phyloP scores from a whole-genome alignment of 2,888 invertebrate species.

The Phengaris arion region DNA sequence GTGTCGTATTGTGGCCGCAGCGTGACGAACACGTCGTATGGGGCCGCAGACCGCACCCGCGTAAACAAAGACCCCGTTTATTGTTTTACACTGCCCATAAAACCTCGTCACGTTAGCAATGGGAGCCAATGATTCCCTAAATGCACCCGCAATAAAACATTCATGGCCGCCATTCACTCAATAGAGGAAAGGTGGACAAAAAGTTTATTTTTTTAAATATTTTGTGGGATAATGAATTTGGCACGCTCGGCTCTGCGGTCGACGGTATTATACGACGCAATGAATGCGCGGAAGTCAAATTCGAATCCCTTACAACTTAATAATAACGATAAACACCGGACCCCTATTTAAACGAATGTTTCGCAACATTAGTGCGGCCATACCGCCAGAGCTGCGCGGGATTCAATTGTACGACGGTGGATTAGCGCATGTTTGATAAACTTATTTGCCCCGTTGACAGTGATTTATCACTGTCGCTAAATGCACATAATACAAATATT shows the following conservation, averaged over 20 bases:
- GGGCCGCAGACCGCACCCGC: slow-evolving; percentile 61
- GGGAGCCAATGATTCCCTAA: slow-evolving; percentile 61
- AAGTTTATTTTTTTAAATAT: slow-evolving; percentile 38
- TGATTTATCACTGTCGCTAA: slow-evolving; percentile 55
- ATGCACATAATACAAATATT: slow-evolving; percentile 42
- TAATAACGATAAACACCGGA: slow-evolving; percentile 72
- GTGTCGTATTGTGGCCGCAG: slow-evolving; percentile 47
- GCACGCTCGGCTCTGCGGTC: slow-evolving; percentile 57
- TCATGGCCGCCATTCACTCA: slow-evolving; percentile 58
- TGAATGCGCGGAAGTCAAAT: slow-evolving; percentile 72
- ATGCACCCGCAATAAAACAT: slow-evolving; percentile 73
- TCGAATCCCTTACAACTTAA: slow-evolving; percentile 72
- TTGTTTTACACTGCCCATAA: slow-evolving; percentile 74
- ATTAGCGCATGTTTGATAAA: slow-evolving; percentile 65
- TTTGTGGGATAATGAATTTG: slow-evolving; percentile 53
- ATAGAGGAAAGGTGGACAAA: slow-evolving; percentile 41
- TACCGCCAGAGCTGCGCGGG: slow-evolving; percentile 65
- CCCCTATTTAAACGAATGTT: slow-evolving; percentile 69
- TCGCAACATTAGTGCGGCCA: slow-evolving; percentile 68
- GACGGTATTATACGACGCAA: slow-evolving; percentile 55
- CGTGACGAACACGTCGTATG: slow-evolving; percentile 62
- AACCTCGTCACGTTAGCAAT: slow-evolving; percentile 62
- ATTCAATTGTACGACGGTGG: slow-evolving; percentile 56
- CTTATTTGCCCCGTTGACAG: slow-evolving; percentile 59
- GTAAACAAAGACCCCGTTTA: slow-evolving; percentile 73